Conservation (phyloP, 2,113 vertebrate species). For the Cricetomys ansorgei region DNA sequence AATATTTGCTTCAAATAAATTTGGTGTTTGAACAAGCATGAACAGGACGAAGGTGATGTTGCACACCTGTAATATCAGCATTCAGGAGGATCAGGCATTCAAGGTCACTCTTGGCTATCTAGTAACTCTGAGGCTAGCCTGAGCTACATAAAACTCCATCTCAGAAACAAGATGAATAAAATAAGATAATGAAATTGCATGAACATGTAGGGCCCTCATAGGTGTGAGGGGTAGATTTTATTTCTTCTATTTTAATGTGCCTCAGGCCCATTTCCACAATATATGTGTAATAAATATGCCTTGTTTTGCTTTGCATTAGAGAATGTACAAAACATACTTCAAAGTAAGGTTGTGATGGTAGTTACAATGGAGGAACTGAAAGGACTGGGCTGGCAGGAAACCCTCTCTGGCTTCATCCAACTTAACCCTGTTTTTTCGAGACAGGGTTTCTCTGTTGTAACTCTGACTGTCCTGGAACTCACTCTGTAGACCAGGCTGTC, state of each 20-base stretch:
- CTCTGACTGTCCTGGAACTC: too few relatives aligned
- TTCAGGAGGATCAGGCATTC: neutral
- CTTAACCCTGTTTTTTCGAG: neutral
- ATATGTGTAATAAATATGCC: neutral
- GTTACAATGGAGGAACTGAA: neutral
- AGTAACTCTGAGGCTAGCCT: neutral
- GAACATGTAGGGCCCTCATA: neutral
- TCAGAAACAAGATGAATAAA: neutral
- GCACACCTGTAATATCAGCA: neutral
- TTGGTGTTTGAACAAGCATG: constrained; percentile 4
- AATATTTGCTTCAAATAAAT: constrained; percentile 47
- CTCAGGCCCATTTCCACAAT: neutral
- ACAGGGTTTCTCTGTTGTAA: too few relatives aligned
- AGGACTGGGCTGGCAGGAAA: neutral
- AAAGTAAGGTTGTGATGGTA: neutral
- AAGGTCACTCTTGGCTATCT: neutral
- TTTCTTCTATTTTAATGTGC: neutral
- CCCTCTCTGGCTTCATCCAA: neutral
- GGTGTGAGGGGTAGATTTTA: neutral
- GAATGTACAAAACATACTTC: neutral
- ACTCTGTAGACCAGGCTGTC: too few relatives aligned
- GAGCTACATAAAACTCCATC: neutral
- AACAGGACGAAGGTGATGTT: neutral
- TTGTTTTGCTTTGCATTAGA: neutral
- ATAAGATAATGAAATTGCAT: neutral